These are phyloP conservation scores for Ptychodera flava DNA, from an alignment of 35 echinoderm and acorn worm genomes.

Conservation along the genomic window DNA sequence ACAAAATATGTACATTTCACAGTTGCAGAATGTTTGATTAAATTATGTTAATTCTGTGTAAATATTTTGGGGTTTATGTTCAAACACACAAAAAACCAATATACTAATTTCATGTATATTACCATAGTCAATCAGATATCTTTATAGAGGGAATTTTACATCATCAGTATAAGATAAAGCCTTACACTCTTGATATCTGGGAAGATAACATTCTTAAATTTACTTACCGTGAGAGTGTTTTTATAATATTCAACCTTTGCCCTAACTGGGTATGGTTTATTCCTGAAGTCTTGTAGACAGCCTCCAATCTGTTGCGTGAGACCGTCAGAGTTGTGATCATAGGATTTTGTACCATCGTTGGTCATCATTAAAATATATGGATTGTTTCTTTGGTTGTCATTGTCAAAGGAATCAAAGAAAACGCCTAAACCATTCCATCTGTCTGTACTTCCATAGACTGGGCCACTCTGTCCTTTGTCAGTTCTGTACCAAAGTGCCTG, in stretches of 20 bases:
- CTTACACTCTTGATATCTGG: too few relatives aligned
- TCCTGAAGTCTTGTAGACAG: conserved; percentile 93
- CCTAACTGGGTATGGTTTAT: conserved; percentile 84
- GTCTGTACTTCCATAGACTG: conserved; percentile 75
- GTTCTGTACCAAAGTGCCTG: conserved; percentile 85
- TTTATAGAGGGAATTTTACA: too few relatives aligned
- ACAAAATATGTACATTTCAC: too few relatives aligned
- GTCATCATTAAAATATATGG: conserved; percentile 75
- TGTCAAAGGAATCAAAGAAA: conserved; percentile 99
- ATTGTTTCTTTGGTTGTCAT: conserved; percentile 95
- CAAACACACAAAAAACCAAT: too few relatives aligned
- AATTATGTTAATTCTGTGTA: too few relatives aligned
- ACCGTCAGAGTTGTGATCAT: conserved; percentile 89
- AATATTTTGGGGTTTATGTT: too few relatives aligned
- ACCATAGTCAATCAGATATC: too few relatives aligned
- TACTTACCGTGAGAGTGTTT: conserved; percentile 83
- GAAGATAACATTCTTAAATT: too few relatives aligned
- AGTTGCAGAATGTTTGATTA: too few relatives aligned
- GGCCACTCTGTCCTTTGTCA: conserved; percentile 41
- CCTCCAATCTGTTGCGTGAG: conserved; percentile 87
- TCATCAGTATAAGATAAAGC: too few relatives aligned
- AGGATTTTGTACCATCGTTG: conserved; percentile 77
- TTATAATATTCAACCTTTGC: conserved; percentile 96
- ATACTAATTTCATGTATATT: too few relatives aligned
- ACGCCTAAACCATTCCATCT: conserved; percentile 89